Evolutionary conservation across 1,140 invertebrate genomes (phyloP).

Genomic region (Megathymus violae): DNA sequence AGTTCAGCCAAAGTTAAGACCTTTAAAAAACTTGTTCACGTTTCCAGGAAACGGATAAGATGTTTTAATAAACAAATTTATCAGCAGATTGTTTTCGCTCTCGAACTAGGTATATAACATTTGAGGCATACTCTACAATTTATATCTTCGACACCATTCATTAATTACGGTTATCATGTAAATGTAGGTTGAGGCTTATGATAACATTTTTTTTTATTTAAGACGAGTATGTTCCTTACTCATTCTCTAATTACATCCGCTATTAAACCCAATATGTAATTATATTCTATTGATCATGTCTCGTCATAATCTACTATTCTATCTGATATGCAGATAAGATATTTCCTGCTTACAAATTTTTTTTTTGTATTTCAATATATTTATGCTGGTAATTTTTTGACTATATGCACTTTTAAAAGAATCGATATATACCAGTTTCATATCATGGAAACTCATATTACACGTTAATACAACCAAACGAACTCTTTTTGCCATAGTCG

Average conservation of each 20-base stretch:
- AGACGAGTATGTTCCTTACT: neutral
- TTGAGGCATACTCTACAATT: conserved; percentile 47
- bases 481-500: too few relatives aligned
- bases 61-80: conserved; percentile 45
- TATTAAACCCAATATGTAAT: conserved; percentile 9
- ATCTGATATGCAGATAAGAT: neutral
- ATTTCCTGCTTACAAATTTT: neutral
- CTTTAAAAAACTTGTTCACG: conserved; percentile 10
- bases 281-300: neutral
- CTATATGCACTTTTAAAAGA: too few relatives aligned
- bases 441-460: too few relatives aligned
- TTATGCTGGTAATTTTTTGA: too few relatives aligned
- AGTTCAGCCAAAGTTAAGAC: conserved; percentile 1
- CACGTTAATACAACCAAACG: too few relatives aligned
- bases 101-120: conserved; percentile 55
- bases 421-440: too few relatives aligned
- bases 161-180: conserved; percentile 61
- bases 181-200: conserved; percentile 55
- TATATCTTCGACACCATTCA: conserved; percentile 67
- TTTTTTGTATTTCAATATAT: too few relatives aligned
- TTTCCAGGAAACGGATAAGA: conserved; percentile 38
- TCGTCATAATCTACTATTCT: neutral
- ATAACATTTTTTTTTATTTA: conserved; percentile 28
- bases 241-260: conserved; percentile 11
- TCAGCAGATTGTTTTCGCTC: conserved; percentile 54